phyloP scores from a whole-genome alignment of 2,888 invertebrate genomes.

The Apodemia zela region DNA sequence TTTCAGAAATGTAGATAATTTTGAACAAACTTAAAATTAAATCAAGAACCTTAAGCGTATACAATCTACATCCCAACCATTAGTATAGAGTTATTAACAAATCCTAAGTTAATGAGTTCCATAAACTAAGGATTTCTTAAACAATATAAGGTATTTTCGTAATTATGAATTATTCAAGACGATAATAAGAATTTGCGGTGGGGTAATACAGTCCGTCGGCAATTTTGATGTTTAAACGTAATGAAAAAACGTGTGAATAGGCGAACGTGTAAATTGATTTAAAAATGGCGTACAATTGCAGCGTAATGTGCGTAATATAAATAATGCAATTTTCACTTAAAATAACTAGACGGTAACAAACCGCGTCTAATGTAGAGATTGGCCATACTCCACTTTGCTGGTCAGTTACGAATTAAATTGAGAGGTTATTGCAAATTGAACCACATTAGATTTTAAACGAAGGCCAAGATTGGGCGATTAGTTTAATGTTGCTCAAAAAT shows the following conservation, averaged over 20 bases:
- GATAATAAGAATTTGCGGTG: conserved; percentile 13
- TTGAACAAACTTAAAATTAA: too few relatives aligned
- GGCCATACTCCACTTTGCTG: conserved; percentile 36
- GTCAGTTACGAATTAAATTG: conserved; percentile 40
- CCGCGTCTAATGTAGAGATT: conserved; percentile 45
- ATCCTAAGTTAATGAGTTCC: too few relatives aligned
- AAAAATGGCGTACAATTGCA: conserved; percentile 17
- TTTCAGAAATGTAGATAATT: too few relatives aligned
- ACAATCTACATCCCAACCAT: too few relatives aligned
- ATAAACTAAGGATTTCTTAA: too few relatives aligned
- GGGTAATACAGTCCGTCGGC: conserved; percentile 10
- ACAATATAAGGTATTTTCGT: background rate
- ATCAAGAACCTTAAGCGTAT: too few relatives aligned
- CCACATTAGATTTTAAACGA: conserved; percentile 29
- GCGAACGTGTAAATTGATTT: conserved; percentile 27
- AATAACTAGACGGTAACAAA: conserved; percentile 44
- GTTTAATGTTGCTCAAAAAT: background rate
- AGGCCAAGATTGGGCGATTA: conserved; percentile 21
- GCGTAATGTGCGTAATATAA: conserved; percentile 32
- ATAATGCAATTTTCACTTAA: conserved; percentile 61
- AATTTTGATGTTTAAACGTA: conserved; percentile 9
- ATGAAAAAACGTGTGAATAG: conserved; percentile 17
- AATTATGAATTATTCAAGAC: conserved; percentile 12
- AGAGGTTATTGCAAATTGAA: conserved; percentile 33
- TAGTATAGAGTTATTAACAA: too few relatives aligned